Evolutionary conservation across 2,113 vertebrate genomes (phyloP), one percentile per base, ranked within the genome.

Genomic region (Turdus rufiventris): DNA sequence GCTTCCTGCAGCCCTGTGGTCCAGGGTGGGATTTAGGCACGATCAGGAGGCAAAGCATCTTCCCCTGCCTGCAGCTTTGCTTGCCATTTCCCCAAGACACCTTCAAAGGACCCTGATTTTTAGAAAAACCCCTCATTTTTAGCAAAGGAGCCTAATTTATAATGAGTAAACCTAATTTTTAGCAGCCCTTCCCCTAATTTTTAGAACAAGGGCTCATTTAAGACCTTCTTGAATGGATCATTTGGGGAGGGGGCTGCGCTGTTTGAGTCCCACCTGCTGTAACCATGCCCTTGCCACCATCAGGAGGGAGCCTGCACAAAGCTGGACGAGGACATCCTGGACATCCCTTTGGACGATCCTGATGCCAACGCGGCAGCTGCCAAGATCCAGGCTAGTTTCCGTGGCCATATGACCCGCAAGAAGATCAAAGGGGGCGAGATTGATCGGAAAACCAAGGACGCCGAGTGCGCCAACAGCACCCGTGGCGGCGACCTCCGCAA

Each of bases 341-440:
- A 99, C 98, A 99, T 99, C 96, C 99, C 99, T 3, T 96, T 99
- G 97, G 99, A 99, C 56, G 99, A 99, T 77, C 99, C 99, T 0
- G 99, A 99, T 56, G 99, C 99, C 96, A 99, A 99, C 82, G 99
- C 99, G 26, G 99, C 99, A 1, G 99, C 99, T 1, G 99, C 99
- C 97, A 99, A 99, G 97, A 99, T 99, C 97, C 99, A 99, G 97
- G 99, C 99, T 6, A 99, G 99, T 93, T 99, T 99, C 97, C 99
- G 99, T 26, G 99, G 99, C 91, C 99, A 99, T 96, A 99, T 99
- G 99, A 99, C 99, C 88, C 98, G 99, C 91, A 99, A 99, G 99
- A 99, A 99, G 99, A 99, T 99, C 97, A 99, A 99, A 97, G 99
- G 98, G 70, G 98, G 98, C 0, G 98, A 98, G 89, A 97, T 97